Base-by-base conservation (phyloP, 1,140 invertebrate species). In the Eulimnadia texana region DNA sequence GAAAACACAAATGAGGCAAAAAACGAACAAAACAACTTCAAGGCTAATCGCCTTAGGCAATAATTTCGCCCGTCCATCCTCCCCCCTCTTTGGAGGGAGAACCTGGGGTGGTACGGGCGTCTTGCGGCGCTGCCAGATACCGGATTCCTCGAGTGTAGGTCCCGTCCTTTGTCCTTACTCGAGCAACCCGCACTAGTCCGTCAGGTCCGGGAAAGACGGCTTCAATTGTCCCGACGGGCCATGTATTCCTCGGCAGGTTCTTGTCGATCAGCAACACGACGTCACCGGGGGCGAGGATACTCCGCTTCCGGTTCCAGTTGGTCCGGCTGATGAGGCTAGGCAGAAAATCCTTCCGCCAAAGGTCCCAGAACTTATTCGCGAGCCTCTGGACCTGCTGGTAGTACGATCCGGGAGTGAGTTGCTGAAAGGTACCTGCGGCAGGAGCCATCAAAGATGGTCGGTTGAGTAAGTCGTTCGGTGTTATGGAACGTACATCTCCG, bases 401-500 rank as follows among this genome's bases (percentile, higher is more conserved):
- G 16, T 23, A 19, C 19, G 3, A 6, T 19, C 20, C 9, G 3
- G 50, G 50, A 6, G 22, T 9, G 22, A 19, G n/a, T 9, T 52
- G 6, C 50, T n/a, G 22, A 20, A 52, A 52, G 6, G 25, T 19
- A 9, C 16, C 22, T 9, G n/a, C 22, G 9, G 50, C 6, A 23
- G 50, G 22, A 20, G 9, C 9, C 22, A 9, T 10, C 6, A 9
- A 23, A 23, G 50, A 52, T 6, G 50, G 6, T 52, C 22, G 3
- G 50, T 52, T 52, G 50, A 19, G 16, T 19, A 23, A 23, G 50
- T n/a, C 50, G 9, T n/a, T n/a, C 10, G 22, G 22, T 10, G n/a
- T 23, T n/a, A 52, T 58, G 23, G 65, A 63, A 16, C 64, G 61
- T 10, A 67, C 54, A 64, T 72, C 16, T 19, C 70, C 66, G 10